phyloP scores from a whole-genome alignment of 2,888 invertebrate genomes.

The Synanthedon myopaeformis region DNA sequence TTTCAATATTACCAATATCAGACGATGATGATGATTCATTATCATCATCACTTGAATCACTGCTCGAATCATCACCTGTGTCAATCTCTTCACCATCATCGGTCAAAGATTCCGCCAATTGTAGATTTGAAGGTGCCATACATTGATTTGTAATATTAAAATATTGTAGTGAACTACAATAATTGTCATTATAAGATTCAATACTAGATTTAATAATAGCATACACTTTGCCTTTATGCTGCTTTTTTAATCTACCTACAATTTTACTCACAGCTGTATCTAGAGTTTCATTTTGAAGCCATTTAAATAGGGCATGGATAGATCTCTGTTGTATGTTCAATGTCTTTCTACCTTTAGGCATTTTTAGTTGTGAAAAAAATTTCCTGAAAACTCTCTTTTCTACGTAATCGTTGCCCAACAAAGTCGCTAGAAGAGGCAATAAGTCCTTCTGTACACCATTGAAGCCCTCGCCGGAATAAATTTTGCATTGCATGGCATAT shows the following conservation, averaged over 20 bases:
- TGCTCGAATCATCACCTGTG: conserved; percentile 14
- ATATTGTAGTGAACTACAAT: conserved; percentile 71
- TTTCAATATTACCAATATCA: background rate
- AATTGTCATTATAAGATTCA: conserved; percentile 72
- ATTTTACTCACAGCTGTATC: conserved; percentile 78
- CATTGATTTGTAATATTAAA: conserved; percentile 39
- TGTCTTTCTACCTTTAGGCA: conserved; percentile 64
- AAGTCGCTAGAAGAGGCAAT: conserved; percentile 82
- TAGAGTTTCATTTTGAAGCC: conserved; percentile 79
- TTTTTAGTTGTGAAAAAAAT: conserved; percentile 76
- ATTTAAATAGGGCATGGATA: conserved; percentile 78
- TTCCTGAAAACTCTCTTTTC: conserved; percentile 74
- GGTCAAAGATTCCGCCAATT: background rate
- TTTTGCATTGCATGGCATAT: conserved; percentile 73
- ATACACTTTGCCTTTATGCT: conserved; percentile 62
- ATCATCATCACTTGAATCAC: conserved; percentile 17
- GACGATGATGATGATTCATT: conserved; percentile 4
- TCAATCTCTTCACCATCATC: conserved; percentile 11
- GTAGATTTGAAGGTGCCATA: conserved; percentile 2
- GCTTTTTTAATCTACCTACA: conserved; percentile 71
- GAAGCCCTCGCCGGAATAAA: conserved; percentile 78
- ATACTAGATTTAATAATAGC: conserved; percentile 73
- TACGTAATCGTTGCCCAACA: conserved; percentile 93
- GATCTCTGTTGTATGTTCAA: conserved; percentile 75
- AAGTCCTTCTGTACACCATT: conserved; percentile 75